Base-by-base conservation (phyloP, 2,888 invertebrate species). In the Caenorhabditis sp. region DNA sequence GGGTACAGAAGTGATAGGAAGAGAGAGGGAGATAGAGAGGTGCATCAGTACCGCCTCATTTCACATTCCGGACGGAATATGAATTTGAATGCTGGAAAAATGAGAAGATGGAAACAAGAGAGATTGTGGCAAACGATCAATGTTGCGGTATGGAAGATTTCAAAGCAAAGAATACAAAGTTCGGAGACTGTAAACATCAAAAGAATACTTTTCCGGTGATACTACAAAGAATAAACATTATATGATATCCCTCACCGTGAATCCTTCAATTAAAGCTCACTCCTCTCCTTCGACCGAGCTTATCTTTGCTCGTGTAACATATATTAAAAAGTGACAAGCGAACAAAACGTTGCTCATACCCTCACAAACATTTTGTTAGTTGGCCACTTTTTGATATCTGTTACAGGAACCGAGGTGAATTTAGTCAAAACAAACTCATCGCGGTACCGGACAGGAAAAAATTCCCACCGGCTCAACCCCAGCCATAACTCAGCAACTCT, bases 51-150 rank as follows among this genome's bases (percentile, higher is more conserved):
- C 69, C 51, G 77, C 69, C 59, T 70, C 61, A 31, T 44, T 79
- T 79, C 41, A 38, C 70, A 79, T 79, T 77, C 59, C 63, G 44
- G 44, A n/a, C n/a, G 26, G 19, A 63, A 44, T 19, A 41, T n/a
- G 41, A 61, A 76, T 76, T 76, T 76, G 68, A 76, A 68, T 68
- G 76, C 38, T 16, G 68, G n/a, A 56, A 66, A 58, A 64, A 47
- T 16, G 38, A 28, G 6, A 54, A 41, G 31, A 24, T 38, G 8
- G 38, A 38, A 31, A 58, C 22, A 24, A 26, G 24, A 4, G 24
- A 19, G 19, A 22, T 6, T 2, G 3, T 10, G 54, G n/a, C 7
- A 31, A 31, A 31, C 8, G 31, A 58, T 28, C 31, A 26, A 8
- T 24, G 26, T 24, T 24, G 14, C 26, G 6, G n/a, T 58, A 35